Evolutionary conservation across 2,888 invertebrate genomes (phyloP), one percentile per base, ranked within the genome.

Genomic region (Drosophila multiciliata): DNA sequence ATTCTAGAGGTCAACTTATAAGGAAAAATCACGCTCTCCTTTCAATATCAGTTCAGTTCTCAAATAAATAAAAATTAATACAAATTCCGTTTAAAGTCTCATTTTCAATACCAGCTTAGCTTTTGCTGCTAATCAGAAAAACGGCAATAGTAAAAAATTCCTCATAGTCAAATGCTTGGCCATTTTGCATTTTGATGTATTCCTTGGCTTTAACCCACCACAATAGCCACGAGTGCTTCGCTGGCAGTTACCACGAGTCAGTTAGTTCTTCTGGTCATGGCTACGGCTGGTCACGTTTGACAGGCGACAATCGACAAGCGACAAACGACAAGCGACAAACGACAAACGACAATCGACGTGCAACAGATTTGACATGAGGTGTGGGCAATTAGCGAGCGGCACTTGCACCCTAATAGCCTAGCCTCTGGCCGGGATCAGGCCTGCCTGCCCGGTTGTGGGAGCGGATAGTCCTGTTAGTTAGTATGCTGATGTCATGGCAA

Each of bases 341-440:
- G 77, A 72, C 78, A 64, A 62, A 57, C 79, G 73, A 72, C 77
- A 80, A 78, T 66, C 78, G 70, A 80, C 67, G 73, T 40, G 66
- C 63, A 61, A 78, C 59, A 69, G 66, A 23, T 79, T 71, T 85
- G 86, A 83, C 86, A 81, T 69, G 83, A 73, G 73, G 74, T 74
- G 68, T 78, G 63, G 86, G 86, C 85, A 85, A 85, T 85, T 85
- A 85, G 85, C 86, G 85, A 82, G 60, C 69, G 72, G 66, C 74
- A 73, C 80, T 74, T 58, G 66, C 73, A 71, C 65, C 65, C 85
- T 75, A 82, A 75, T 61, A 74, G 73, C 66, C 68, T 68, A 58
- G 61, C 48, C 59, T 60, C 70, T 50, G 49, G 52, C 50, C 50
- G 38, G 65, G 33, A 61, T 36, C 54, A 63, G 35, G 50, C 32